Percentiles rank a stretch among this genome's conserved stretches.
Conservation (phyloP, 2,888 invertebrate species). For the Napeogenes inachia region DNA sequence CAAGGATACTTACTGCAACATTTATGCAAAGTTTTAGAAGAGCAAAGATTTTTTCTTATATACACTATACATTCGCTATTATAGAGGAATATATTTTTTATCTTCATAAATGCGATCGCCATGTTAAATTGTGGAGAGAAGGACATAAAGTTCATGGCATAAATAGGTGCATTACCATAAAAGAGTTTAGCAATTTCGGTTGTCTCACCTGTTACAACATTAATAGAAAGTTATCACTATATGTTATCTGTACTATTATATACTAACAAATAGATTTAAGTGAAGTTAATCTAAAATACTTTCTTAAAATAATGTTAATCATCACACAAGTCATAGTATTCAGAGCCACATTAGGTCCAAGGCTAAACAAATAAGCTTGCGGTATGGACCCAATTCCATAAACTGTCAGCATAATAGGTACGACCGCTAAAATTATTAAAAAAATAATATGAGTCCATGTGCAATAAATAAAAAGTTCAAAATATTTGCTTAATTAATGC, state of each 20-base stretch:
- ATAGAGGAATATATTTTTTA: constrained; percentile 56
- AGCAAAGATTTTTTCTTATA: constrained; percentile 45
- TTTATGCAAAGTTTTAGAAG: constrained; percentile 50
- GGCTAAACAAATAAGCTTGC: constrained; percentile 64
- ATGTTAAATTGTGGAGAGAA: constrained; percentile 65
- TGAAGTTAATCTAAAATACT: constrained; percentile 25
- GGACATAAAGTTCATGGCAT: constrained; percentile 47
- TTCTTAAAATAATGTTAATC: constrained; percentile 59
- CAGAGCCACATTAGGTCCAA: constrained; percentile 51
- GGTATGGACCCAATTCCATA: constrained; percentile 63
- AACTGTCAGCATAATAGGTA: constrained; percentile 49
- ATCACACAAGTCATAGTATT: constrained; percentile 60
- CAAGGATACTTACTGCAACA: constrained; percentile 54
- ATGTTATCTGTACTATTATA: neutral
- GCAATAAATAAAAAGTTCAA: no score
- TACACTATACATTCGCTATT: constrained; percentile 60
- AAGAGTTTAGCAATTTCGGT: constrained; percentile 56
- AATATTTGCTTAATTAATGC: no score
- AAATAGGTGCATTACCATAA: constrained; percentile 48
- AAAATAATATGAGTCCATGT: neutral
- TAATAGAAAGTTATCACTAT: neutral
- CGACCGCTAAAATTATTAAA: constrained; percentile 39
- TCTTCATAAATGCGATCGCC: constrained; percentile 58
- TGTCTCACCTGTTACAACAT: constrained; percentile 50
- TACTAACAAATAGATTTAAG: neutral